phyloP scores from a whole-genome alignment of 2,888 invertebrate species.

The Polydesmus complanatus region DNA sequence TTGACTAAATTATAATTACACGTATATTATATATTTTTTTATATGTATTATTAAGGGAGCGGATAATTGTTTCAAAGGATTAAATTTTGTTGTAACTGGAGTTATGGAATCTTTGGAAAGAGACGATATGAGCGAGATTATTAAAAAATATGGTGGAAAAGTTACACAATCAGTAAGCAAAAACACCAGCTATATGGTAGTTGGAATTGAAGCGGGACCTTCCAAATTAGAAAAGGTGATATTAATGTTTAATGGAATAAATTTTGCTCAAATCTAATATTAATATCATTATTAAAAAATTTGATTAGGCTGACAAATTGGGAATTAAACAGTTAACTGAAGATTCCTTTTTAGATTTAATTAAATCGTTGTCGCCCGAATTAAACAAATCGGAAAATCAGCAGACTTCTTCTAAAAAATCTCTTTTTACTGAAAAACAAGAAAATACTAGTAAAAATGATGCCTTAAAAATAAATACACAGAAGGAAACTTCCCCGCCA shows the following conservation, averaged over 20 bases:
- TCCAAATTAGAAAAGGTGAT: conserved; percentile 59
- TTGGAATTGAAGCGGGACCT: conserved; percentile 74
- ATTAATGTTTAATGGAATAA: too few relatives aligned
- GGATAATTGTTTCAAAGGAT: conserved; percentile 32
- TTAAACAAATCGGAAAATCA: neutral
- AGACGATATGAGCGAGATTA: conserved; percentile 57
- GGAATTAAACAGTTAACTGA: conserved; percentile 61
- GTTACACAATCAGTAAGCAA: conserved; percentile 57
- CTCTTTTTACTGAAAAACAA: too few relatives aligned
- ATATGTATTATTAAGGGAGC: conserved; percentile 27
- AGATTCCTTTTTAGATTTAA: conserved; percentile 66
- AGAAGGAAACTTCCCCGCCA: too few relatives aligned
- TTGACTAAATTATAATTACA: neutral
- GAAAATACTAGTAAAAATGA: too few relatives aligned
- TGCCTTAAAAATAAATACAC: too few relatives aligned
- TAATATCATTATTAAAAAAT: conserved; percentile 5
- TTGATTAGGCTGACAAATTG: conserved; percentile 32
- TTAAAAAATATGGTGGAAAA: conserved; percentile 66
- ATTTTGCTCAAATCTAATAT: conserved; percentile 1
- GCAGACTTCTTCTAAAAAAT: too few relatives aligned
- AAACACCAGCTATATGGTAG: conserved; percentile 66
- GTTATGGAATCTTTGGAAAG: conserved; percentile 75
- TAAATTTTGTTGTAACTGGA: conserved; percentile 52
- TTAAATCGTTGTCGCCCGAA: conserved; percentile 34
- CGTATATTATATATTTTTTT: conserved; percentile 13